A percentile compares a stretch with the other conserved stretches of the same genome.
Conservation (phyloP, 1,140 invertebrate species). For the Papilio glaucus region DNA sequence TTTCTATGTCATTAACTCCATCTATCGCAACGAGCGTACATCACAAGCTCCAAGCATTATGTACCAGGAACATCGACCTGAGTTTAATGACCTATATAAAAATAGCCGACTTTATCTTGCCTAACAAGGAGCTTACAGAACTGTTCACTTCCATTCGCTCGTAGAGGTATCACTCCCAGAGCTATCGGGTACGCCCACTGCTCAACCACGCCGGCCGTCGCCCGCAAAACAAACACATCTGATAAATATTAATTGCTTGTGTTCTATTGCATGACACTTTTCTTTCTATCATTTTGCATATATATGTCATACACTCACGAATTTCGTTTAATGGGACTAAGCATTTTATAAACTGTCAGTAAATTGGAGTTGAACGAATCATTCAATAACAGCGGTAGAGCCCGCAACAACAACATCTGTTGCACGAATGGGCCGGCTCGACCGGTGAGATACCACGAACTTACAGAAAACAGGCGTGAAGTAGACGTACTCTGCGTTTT, state of each 20-base stretch:
- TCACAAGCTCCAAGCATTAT: neutral
- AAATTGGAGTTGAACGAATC: no score
- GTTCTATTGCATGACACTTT: neutral
- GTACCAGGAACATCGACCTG: neutral
- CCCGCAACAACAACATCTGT: no score
- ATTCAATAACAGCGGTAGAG: no score
- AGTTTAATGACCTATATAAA: slow-evolving; percentile 11
- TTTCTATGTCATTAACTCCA: neutral
- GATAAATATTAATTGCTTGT: neutral
- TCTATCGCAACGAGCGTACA: neutral
- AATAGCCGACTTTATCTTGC: neutral
- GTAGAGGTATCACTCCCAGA: neutral
- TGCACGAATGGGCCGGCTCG: no score
- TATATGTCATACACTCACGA: neutral
- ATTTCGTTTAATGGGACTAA: no score
- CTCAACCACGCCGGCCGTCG: neutral
- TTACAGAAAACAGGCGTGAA: no score
- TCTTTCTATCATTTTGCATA: neutral
- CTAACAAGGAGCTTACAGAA: slow-evolving; percentile 3
- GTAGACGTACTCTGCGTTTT: no score
- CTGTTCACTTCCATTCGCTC: neutral
- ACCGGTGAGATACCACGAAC: no score
- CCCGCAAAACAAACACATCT: neutral
- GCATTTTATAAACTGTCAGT: no score
- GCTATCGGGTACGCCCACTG: slow-evolving; percentile 4